Percentiles rank a stretch among this genome's conserved stretches.
These are phyloP conservation scores for Aethes cnicana DNA, from an alignment of 2,888 invertebrate genomes.

Conservation along the genomic window DNA sequence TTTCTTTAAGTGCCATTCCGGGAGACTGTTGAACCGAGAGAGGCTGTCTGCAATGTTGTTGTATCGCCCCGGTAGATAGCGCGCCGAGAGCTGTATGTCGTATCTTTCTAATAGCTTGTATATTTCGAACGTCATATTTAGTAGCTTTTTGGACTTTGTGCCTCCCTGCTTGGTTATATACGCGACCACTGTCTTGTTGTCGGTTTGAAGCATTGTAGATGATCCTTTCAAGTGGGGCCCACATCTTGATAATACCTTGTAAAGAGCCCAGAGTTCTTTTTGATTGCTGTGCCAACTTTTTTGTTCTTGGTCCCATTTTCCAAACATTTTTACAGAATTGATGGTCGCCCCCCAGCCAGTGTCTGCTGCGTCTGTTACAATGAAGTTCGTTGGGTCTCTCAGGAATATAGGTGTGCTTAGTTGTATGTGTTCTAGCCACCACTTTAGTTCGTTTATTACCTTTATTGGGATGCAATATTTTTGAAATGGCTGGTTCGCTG, in stretches of 20 bases:
- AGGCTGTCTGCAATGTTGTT: slow-evolving; percentile 1
- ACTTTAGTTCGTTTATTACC: background rate
- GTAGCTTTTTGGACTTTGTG: background rate
- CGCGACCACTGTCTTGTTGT: slow-evolving; percentile 9
- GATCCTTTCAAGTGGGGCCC: background rate
- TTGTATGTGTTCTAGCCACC: background rate
- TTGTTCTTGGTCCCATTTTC: background rate
- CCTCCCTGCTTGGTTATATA: slow-evolving; percentile 15
- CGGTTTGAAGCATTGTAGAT: background rate
- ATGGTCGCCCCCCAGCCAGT: background rate
- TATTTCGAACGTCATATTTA: background rate
- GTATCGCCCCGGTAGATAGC: background rate
- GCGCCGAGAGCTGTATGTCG: background rate
- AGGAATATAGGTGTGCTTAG: background rate
- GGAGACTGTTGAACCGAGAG: background rate
- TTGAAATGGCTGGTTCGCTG: background rate
- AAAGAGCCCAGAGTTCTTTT: background rate
- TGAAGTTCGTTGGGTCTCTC: background rate
- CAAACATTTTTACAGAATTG: background rate
- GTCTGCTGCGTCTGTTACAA: background rate
- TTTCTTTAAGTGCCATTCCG: slow-evolving; percentile 5
- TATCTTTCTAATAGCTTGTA: background rate
- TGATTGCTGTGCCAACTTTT: slow-evolving; percentile 3
- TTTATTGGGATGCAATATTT: background rate
- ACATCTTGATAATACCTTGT: background rate